These are phyloP conservation scores for Agrotis exclamationis DNA, from an alignment of 2,888 invertebrate species.

Conservation along the genomic window DNA sequence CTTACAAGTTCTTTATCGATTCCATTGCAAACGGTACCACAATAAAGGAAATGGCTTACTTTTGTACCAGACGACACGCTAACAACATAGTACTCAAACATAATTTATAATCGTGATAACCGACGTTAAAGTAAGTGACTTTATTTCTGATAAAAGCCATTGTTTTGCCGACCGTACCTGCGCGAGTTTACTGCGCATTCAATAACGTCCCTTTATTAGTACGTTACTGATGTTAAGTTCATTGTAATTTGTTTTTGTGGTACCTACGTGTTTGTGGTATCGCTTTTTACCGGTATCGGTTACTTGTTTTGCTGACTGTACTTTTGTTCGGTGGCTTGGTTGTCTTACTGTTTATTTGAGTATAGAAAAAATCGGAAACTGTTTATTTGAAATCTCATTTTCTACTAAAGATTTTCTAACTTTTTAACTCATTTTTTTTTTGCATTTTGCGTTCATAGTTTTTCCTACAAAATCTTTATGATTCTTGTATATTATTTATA, in stretches of 20 bases:
- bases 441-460: too few relatives aligned
- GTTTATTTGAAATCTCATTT: neutral
- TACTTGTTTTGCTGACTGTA: constrained; percentile 64
- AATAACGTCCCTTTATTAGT: constrained; percentile 74
- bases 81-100: constrained; percentile 57
- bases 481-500: too few relatives aligned
- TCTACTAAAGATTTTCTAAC: too few relatives aligned
- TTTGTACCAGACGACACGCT: constrained; percentile 48
- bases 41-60: constrained; percentile 53
- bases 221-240: constrained; percentile 72
- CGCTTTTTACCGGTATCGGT: constrained; percentile 27
- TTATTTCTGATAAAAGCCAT: constrained; percentile 59
- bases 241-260: constrained; percentile 75
- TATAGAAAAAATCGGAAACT: neutral
- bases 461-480: too few relatives aligned
- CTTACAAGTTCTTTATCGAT: constrained; percentile 10
- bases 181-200: constrained; percentile 71
- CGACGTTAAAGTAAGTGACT: constrained; percentile 54
- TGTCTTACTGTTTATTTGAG: neutral
- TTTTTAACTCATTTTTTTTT: too few relatives aligned
- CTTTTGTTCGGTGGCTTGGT: constrained; percentile 15
- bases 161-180: constrained; percentile 64
- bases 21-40: constrained; percentile 37
- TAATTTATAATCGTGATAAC: constrained; percentile 63
- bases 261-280: constrained; percentile 52